Evolutionary conservation across 2,797 vertebrate species (phyloP).

Genomic region (Danionella dracula): DNA sequence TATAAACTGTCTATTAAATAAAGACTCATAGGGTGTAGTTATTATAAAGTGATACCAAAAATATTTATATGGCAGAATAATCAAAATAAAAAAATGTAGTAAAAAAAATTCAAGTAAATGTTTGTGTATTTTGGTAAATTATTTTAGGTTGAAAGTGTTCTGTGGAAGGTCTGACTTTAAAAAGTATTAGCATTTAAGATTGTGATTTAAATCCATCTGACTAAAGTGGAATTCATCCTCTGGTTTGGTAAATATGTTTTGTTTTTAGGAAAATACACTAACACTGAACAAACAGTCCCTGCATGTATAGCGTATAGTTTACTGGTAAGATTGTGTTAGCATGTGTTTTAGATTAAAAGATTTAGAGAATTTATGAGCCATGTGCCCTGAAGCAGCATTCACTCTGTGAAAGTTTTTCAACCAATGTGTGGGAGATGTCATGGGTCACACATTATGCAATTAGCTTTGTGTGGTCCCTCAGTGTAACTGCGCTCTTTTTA

Average conservation of each 20-base stretch:
- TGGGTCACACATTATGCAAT: background rate
- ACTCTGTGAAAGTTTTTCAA: background rate
- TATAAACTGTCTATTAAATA: too few relatives aligned
- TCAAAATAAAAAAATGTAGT: too few relatives aligned
- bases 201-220: background rate
- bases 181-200: too few relatives aligned
- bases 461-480: background rate
- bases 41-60: too few relatives aligned
- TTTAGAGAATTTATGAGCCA: background rate
- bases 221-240: background rate
- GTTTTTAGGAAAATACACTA: constrained; percentile 8
- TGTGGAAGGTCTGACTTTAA: too few relatives aligned
- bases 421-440: background rate
- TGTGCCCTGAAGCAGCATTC: background rate
- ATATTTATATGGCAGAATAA: too few relatives aligned
- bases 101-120: too few relatives aligned
- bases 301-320: background rate
- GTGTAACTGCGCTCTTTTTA: background rate
- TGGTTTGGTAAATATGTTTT: background rate
- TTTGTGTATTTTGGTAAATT: too few relatives aligned
- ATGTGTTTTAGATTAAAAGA: background rate
- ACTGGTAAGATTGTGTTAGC: background rate
- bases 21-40: too few relatives aligned
- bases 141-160: too few relatives aligned
- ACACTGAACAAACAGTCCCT: background rate